Evolutionary conservation across 2,113 vertebrate genomes (phyloP).

Genomic region (Triplophysa dalaica): DNA sequence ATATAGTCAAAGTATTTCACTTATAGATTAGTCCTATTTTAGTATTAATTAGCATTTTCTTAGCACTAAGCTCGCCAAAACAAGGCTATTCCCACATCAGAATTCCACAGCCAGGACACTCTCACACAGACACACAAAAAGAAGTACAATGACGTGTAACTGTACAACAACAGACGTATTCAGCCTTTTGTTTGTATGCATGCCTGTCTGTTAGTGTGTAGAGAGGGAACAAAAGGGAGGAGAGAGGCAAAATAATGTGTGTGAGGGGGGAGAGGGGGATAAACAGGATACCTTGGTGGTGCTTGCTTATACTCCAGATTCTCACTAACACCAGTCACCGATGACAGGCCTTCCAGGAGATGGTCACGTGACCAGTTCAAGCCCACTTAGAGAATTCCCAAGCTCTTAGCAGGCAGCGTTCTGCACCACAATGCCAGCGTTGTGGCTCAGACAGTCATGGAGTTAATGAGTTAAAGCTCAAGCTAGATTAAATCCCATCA

Average conservation of each 20-base stretch:
- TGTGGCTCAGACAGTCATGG: constrained; percentile 68
- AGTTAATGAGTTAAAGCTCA: constrained; percentile 75
- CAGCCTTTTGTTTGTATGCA: constrained; percentile 44
- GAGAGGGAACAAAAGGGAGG: not conserved
- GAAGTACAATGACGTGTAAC: constrained; percentile 25
- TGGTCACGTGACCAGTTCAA: constrained; percentile 58
- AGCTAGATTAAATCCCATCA: constrained; percentile 61
- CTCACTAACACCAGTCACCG: constrained; percentile 7
- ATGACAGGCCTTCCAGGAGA: constrained; percentile 51
- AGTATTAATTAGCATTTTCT: not conserved
- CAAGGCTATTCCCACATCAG: constrained; percentile 24
- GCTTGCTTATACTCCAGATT: not conserved
- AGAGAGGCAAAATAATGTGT: constrained; percentile 10
- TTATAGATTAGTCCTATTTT: too few species aligned
- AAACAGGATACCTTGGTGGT: constrained; percentile 13
- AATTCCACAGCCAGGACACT: constrained; percentile 36
- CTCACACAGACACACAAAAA: constrained; percentile 23
- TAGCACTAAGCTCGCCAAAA: not conserved
- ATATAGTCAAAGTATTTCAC: too few species aligned
- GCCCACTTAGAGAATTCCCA: constrained; percentile 72
- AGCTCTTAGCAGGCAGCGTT: constrained; percentile 64
- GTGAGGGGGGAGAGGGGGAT: constrained; percentile 1
- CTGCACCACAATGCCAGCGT: constrained; percentile 68
- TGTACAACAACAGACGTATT: constrained; percentile 62
- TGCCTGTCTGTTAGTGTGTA: not conserved